A percentile compares a stretch with the other conserved stretches of the same genome.
phyloP scores from a whole-genome alignment of 2,888 invertebrate species.

The Drymonia ruficornis region DNA sequence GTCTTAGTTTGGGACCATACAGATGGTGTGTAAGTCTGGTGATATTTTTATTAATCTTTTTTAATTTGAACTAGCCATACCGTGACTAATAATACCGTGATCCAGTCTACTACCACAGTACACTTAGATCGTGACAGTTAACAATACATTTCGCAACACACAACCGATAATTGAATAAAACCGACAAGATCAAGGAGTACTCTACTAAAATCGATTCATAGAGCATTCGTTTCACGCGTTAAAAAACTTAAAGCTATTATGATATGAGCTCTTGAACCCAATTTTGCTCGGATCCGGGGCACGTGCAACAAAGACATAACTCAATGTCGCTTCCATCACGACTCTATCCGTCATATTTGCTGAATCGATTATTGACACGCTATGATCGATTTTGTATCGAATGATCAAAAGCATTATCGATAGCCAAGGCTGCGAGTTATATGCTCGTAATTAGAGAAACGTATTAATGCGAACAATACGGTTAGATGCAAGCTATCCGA shows the following conservation, averaged over 20 bases:
- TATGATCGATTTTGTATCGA: slow-evolving; percentile 61
- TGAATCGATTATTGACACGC: slow-evolving; percentile 61
- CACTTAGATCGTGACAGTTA: slow-evolving; percentile 23
- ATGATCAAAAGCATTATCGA: slow-evolving; percentile 48
- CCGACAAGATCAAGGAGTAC: slow-evolving; percentile 17
- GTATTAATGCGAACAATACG: slow-evolving; percentile 36
- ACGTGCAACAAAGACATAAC: slow-evolving; percentile 64
- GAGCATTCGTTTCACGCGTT: slow-evolving; percentile 34
- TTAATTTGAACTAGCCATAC: no score
- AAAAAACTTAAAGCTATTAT: slow-evolving; percentile 40
- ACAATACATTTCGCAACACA: slow-evolving; percentile 25
- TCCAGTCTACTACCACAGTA: not conserved
- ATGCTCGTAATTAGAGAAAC: slow-evolving; percentile 46
- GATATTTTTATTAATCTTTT: no score
- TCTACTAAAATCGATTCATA: slow-evolving; percentile 21
- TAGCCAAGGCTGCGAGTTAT: slow-evolving; percentile 52
- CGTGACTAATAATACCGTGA: not conserved
- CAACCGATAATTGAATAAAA: slow-evolving; percentile 28
- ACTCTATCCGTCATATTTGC: slow-evolving; percentile 63
- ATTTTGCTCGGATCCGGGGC: slow-evolving; percentile 72
- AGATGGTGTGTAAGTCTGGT: no score
- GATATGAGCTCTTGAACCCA: slow-evolving; percentile 67
- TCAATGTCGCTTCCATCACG: slow-evolving; percentile 76
- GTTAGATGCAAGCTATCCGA: slow-evolving; percentile 27
- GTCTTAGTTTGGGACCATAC: no score